Conservation (phyloP, 2,797 vertebrate genomes). For the Crenuchus spilurus region DNA sequence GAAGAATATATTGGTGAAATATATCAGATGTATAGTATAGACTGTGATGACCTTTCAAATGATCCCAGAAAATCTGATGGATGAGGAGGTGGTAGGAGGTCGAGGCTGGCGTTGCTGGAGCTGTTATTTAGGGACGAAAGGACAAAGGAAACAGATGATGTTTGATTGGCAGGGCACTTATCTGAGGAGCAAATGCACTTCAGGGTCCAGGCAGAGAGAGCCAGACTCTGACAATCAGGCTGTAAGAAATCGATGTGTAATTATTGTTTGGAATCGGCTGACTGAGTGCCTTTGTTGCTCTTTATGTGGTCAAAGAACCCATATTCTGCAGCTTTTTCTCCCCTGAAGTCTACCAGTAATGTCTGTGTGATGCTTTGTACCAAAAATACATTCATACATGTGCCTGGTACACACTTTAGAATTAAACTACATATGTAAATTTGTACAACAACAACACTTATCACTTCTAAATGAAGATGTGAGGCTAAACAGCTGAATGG, state of each 20-base stretch:
- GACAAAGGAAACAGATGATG: not conserved
- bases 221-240: not conserved
- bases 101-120: not conserved
- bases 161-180: not conserved
- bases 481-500: too few species aligned
- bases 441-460: too few species aligned
- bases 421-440: too few species aligned
- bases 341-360: too few species aligned
- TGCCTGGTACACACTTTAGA: too few species aligned
- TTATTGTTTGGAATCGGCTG: not conserved
- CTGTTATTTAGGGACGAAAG: constrained; percentile 8
- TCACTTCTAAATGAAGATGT: too few species aligned
- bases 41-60: too few species aligned
- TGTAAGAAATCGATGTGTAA: constrained; percentile 29
- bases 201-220: not conserved
- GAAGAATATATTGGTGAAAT: too few species aligned
- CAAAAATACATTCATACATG: too few species aligned
- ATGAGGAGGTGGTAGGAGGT: not conserved
- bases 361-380: too few species aligned
- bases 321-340: too few species aligned
- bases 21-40: too few species aligned
- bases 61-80: not conserved
- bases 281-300: not conserved
- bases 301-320: not conserved
- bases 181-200: not conserved